phyloP scores from a whole-genome alignment of 2,797 vertebrate species.

The Psittacula echo region DNA sequence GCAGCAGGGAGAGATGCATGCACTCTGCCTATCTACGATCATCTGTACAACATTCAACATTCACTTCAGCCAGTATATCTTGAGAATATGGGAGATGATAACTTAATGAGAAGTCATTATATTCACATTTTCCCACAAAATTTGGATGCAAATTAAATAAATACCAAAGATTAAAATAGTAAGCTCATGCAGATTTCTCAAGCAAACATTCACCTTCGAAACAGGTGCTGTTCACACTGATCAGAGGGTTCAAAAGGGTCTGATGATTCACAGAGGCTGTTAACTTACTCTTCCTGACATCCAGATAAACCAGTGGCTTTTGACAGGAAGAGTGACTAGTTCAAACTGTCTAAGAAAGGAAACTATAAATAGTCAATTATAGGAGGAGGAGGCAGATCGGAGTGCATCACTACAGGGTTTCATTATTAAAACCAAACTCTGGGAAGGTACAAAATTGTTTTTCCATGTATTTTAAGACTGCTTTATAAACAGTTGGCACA shows the following conservation, averaged over 20 bases:
- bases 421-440: neutral
- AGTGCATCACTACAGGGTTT: neutral
- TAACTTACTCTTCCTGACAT: neutral
- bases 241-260: neutral
- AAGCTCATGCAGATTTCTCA: neutral
- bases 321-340: neutral
- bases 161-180: slow-evolving; percentile 19
- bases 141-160: slow-evolving; percentile 50
- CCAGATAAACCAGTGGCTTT: neutral
- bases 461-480: neutral
- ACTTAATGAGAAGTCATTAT: slow-evolving; percentile 49
- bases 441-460: neutral
- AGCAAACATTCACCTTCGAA: neutral
- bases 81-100: slow-evolving; percentile 35
- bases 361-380: neutral
- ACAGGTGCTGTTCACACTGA: neutral
- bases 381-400: neutral
- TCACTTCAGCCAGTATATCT: slow-evolving; percentile 6
- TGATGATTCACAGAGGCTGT: neutral
- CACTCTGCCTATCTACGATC: neutral
- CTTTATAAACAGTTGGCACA: slow-evolving; percentile 1
- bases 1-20: slow-evolving; percentile 11
- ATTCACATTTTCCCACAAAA: slow-evolving; percentile 44
- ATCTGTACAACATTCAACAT: neutral
- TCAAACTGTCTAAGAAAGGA: neutral